phyloP scores from a whole-genome alignment of 2,888 invertebrate species.

The Lycocerus yunnanus region DNA sequence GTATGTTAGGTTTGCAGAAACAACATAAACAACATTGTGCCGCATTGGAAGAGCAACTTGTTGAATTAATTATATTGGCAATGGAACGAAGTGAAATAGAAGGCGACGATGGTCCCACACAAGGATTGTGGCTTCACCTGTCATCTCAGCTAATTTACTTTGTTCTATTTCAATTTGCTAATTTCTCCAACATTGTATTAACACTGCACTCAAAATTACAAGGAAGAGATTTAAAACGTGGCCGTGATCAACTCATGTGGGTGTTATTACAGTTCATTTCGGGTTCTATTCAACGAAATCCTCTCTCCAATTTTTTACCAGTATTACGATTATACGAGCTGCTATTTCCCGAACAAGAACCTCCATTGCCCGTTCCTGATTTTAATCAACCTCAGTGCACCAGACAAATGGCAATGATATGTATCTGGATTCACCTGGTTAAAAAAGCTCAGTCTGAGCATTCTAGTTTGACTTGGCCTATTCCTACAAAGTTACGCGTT shows the following conservation, averaged over 20 bases:
- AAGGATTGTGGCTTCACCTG: slow-evolving; percentile 91
- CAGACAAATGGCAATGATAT: slow-evolving; percentile 91
- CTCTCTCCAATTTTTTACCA: slow-evolving; percentile 85
- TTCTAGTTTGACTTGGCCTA: slow-evolving; percentile 59
- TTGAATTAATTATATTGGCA: slow-evolving; percentile 86
- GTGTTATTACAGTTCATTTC: slow-evolving; percentile 95
- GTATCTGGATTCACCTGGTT: slow-evolving; percentile 95
- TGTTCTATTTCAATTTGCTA: slow-evolving; percentile 91
- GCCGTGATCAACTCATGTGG: slow-evolving; percentile 99
- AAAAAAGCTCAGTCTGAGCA: slow-evolving; percentile 92
- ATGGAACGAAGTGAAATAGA: slow-evolving; percentile 88
- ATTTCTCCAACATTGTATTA: slow-evolving; percentile 90
- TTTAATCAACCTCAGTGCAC: slow-evolving; percentile 84
- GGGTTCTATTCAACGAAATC: slow-evolving; percentile 93
- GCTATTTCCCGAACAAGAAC: slow-evolving; percentile 90
- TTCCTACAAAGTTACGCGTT: slow-evolving; percentile 49
- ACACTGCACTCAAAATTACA: slow-evolving; percentile 75
- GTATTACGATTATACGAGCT: slow-evolving; percentile 90
- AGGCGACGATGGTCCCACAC: slow-evolving; percentile 63
- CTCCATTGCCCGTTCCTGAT: slow-evolving; percentile 87
- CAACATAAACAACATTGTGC: slow-evolving; percentile 75
- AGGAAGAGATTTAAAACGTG: slow-evolving; percentile 77
- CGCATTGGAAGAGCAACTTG: slow-evolving; percentile 90
- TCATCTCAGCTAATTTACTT: slow-evolving; percentile 95
- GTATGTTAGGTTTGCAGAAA: slow-evolving; percentile 91